Base-by-base conservation (phyloP, 1,140 invertebrate genomes). In the Bombus waltoni region DNA sequence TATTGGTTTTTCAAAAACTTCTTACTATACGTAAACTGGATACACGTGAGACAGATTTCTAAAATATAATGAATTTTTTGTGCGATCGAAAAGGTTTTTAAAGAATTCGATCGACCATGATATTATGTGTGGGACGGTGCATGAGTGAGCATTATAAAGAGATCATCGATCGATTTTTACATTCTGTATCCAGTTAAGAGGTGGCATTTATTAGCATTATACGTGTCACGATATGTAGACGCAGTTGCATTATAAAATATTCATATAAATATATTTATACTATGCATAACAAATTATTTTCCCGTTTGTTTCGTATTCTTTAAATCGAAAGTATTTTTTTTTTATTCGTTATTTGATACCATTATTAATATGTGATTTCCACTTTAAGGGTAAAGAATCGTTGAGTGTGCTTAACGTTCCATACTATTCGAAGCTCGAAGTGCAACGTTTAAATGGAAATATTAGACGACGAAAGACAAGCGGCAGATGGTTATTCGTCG, bases 401-500 rank as follows among this genome's bases (percentile, higher is more conserved):
- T 42, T 35, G 71, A 47, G 40, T 28, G 62, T 44, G 35, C 22
- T 71, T 32, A 40, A 57, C 42, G 75, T 86, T 74, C 47, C 66
- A 47, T 77, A 47, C 3, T 32, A 22, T 18, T 25, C 70, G n/a
- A 65, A n/a, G 2, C 32, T 80, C 57, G 88, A 78, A 87, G n/a
- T 89, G 93, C 91, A 93, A 95, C 93, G 94, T 94, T 93, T 93
- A 89, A 93, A 91, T 91, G 91, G 91, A 94, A 94, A 93, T 93
- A 90, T 87, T 87, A 88, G 92, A 80, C 42, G 89, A 88, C 80
- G 81, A 86, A 84, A 91, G 90, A 89, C 76, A 88, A 92, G 92
- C 93, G 89, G 93, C 91, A 94, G 93, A 94, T 91, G 91, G 90
- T 94, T 92, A 93, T 94, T 94, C 92, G 91, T 93, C 89, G 91